Base-by-base conservation (phyloP, 2,113 vertebrate species). In the Pterophyllum scalare region DNA sequence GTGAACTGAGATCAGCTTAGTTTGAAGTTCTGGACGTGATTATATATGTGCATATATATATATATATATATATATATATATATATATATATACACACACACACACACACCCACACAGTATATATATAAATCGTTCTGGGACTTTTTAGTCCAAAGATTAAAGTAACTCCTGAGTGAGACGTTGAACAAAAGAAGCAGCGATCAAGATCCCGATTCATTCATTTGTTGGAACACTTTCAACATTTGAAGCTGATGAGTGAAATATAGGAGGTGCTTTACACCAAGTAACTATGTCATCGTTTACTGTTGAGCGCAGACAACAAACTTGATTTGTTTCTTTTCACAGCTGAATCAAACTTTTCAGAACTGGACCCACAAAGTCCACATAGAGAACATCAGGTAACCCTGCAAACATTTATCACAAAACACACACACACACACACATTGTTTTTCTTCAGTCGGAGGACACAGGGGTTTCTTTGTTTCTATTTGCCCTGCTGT, bases 321-420 rank as follows among this genome's bases (percentile, higher is more conserved):
- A 72, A 33, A 59, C n/a, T 31, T 6, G 15, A 17, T 90, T 26
- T 75, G 52, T 74, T 59, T 84, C 54, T 58, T 79, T 94, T 95
- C 96, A 43, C 95, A 99, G 98, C 95, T 99, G 46, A 98, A 97
- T 85, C 92, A 96, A 58, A 97, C 97, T 7, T 97, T 99, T 82
- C 93, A 96, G 79, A 96, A 97, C 93, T 97, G 97, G 98, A 97
- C 94, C 87, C 96, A 97, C 20, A 93, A 92, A 0, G 96, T 98
- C 22, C 95, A 94, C 81, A 94, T 97, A 13, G 92, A 96, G 75
- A 95, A 95, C 86, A 88, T 98, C 94, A 98, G 97, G 98, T 99
- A 95, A 96, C 6, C 26, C 49, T 49, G 2, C 3, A 20, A 20
- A 15, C 17, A 54, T 11, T 17, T 52, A 24, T 70, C 46, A 72